Evolutionary conservation across 2,113 vertebrate genomes (phyloP).

Genomic region (Eptatretus burgeri): DNA sequence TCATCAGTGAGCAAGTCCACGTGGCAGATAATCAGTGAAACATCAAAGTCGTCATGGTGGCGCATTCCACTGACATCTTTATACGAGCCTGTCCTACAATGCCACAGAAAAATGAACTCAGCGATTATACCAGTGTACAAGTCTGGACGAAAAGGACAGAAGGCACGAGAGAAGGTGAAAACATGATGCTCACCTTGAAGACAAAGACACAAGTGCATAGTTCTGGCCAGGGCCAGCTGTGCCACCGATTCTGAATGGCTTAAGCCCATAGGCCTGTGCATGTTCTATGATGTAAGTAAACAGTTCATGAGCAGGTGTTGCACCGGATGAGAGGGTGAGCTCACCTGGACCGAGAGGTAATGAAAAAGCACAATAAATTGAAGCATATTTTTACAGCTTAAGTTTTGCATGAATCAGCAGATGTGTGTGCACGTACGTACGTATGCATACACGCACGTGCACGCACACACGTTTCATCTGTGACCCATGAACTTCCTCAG

Average conservation of each 20-base stretch:
- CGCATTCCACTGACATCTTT: constrained; percentile 65
- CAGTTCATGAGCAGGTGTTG: constrained; percentile 78
- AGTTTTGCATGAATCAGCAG: too few species aligned
- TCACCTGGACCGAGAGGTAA: constrained; percentile 21
- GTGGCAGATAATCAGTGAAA: constrained; percentile 75
- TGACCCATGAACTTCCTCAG: too few species aligned
- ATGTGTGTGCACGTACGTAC: too few species aligned
- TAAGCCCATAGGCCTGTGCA: constrained; percentile 67
- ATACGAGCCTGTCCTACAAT: constrained; percentile 50
- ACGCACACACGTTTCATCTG: too few species aligned
- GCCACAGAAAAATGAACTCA: neutral
- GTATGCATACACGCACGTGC: too few species aligned
- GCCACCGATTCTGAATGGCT: constrained; percentile 46
- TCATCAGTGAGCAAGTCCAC: constrained; percentile 53
- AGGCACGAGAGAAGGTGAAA: too few species aligned
- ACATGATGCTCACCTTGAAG: constrained; percentile 39
- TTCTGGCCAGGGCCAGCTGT: constrained; percentile 40
- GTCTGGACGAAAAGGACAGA: too few species aligned
- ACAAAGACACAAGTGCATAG: constrained; percentile 65
- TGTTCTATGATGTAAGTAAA: constrained; percentile 96
- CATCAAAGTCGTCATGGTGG: constrained; percentile 85
- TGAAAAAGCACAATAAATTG: neutral
- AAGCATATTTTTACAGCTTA: too few species aligned
- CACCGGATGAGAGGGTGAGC: constrained; percentile 50
- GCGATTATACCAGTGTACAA: neutral